phyloP scores from a whole-genome alignment of 2,888 invertebrate species.

The Drosophila neonasuta region DNA sequence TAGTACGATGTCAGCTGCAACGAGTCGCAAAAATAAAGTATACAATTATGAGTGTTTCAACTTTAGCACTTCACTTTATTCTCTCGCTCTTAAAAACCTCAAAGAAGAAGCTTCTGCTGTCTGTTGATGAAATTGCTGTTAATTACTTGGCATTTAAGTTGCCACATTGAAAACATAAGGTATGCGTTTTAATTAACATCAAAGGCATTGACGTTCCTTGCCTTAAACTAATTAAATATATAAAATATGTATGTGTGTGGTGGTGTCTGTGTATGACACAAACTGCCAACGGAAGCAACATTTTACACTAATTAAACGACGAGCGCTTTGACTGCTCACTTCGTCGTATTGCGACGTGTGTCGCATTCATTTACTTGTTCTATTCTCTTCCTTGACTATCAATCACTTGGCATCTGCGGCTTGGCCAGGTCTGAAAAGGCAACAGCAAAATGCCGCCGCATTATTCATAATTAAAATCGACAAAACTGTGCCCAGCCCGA shows the following conservation, averaged over 20 bases:
- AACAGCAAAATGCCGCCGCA: constrained; percentile 31
- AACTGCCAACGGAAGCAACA: constrained; percentile 31
- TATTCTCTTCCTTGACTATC: constrained; percentile 51
- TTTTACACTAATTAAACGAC: constrained; percentile 55
- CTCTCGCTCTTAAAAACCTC: not conserved
- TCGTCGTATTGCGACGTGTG: constrained; percentile 14
- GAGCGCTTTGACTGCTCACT: constrained; percentile 31
- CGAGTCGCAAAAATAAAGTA: not conserved
- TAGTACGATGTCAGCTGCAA: constrained; percentile 81
- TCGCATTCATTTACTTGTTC: constrained; percentile 15
- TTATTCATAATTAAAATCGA: constrained; percentile 74
- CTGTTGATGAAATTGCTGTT: constrained; percentile 11
- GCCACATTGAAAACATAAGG: constrained; percentile 29
- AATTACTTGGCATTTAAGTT: constrained; percentile 36
- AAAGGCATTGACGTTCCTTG: constrained; percentile 42
- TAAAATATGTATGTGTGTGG: constrained; percentile 16
- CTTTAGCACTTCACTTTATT: not conserved
- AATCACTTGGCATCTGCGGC: constrained; percentile 63
- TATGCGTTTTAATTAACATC: constrained; percentile 57
- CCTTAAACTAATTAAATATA: constrained; percentile 59
- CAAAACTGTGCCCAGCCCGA: constrained; percentile 27
- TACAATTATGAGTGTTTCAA: constrained; percentile 19
- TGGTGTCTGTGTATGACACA: constrained; percentile 27
- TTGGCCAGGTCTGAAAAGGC: constrained; percentile 25
- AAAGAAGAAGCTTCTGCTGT: not conserved